These are phyloP conservation scores for Steatocranus sp. DNA, from an alignment of 2,797 vertebrate genomes.

Conservation along the genomic window DNA sequence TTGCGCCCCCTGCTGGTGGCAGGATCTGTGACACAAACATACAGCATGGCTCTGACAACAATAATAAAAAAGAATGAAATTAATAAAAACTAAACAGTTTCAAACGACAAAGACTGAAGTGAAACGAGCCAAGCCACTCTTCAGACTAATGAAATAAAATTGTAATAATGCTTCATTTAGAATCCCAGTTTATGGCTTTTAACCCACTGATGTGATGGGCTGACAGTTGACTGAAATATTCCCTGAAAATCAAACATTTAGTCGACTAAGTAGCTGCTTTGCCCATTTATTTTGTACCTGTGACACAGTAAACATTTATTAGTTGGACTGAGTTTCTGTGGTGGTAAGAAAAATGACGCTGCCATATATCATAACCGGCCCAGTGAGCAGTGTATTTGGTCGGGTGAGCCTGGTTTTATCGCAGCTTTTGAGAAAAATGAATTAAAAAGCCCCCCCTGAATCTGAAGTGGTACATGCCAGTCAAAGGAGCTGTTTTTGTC, in stretches of 20 bases:
- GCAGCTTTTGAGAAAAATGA: not conserved
- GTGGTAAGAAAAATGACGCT: not conserved
- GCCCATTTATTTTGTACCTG: fast-evolving
- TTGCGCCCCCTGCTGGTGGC: not conserved
- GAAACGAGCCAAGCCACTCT: not conserved
- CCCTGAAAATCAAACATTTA: not conserved
- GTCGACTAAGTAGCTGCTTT: not conserved
- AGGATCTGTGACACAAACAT: not conserved
- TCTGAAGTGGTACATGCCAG: not conserved
- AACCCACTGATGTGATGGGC: not conserved
- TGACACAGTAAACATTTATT: not conserved
- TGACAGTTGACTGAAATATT: not conserved
- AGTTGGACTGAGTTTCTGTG: not conserved
- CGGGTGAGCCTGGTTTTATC: not conserved
- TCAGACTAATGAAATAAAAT: not conserved
- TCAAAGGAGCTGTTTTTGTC: not conserved
- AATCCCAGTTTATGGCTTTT: not conserved
- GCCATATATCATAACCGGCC: not conserved
- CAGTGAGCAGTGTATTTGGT: not conserved
- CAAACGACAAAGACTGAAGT: not conserved
- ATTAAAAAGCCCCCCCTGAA: not conserved
- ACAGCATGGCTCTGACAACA: not conserved
- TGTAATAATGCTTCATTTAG: not conserved
- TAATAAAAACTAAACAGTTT: not conserved
- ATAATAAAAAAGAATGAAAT: not conserved